phyloP scores from a whole-genome alignment of 2,888 invertebrate genomes.

The Chorisops tibialis region DNA sequence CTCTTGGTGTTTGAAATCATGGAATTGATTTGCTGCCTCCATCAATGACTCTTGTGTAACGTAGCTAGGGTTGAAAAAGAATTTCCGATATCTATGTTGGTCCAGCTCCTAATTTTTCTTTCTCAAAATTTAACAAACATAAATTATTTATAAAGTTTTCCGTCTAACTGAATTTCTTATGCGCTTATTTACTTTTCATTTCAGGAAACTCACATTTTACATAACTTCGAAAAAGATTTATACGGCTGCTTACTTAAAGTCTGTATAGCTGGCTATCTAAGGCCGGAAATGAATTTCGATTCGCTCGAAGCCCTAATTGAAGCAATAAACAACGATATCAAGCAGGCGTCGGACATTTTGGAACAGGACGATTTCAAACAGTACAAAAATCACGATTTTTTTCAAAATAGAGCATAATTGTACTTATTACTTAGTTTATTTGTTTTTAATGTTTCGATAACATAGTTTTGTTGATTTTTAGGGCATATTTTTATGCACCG shows the following conservation, averaged over 20 bases:
- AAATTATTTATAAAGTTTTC: background rate
- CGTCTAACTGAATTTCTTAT: no score
- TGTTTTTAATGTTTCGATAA: background rate
- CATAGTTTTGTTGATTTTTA: background rate
- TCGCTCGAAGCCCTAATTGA: conserved; percentile 71
- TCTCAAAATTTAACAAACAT: background rate
- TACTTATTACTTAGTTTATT: background rate
- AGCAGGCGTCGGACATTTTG: conserved; percentile 61
- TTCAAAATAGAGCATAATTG: conserved; percentile 39
- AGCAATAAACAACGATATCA: conserved; percentile 78
- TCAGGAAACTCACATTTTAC: conserved; percentile 89
- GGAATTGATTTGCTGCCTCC: no score
- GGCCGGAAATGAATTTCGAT: conserved; percentile 78
- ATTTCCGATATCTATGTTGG: no score
- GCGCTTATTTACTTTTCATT: conserved; percentile 39
- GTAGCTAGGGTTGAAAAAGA: no score
- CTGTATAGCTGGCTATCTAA: conserved; percentile 75
- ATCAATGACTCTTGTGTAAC: no score
- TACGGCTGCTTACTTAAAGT: conserved; percentile 80
- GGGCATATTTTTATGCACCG: background rate
- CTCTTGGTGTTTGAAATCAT: no score
- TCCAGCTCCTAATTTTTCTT: background rate
- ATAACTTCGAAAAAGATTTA: conserved; percentile 78
- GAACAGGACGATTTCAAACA: conserved; percentile 56
- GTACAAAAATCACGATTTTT: conserved; percentile 58